phyloP scores from a whole-genome alignment of 1,140 invertebrate species.

The Meloidogyne exigua region DNA sequence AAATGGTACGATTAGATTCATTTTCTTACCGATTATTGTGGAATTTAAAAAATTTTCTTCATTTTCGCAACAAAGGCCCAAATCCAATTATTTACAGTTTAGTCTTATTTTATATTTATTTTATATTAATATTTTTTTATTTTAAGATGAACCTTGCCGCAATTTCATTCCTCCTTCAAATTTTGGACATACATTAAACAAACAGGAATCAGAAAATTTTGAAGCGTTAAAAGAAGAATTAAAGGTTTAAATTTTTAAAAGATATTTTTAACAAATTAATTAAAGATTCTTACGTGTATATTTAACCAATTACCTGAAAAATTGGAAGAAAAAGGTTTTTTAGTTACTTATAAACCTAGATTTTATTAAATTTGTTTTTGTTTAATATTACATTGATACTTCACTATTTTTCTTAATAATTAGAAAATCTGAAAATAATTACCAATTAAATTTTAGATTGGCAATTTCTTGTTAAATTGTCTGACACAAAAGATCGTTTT shows the following conservation, averaged over 20 bases:
- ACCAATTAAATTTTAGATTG: slow-evolving; percentile 6
- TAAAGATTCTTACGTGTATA: slow-evolving; percentile 7
- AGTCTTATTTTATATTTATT: neutral
- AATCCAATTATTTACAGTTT: slow-evolving; percentile 12
- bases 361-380: neutral
- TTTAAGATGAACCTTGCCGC: slow-evolving; percentile 11
- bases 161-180: slow-evolving; percentile 14
- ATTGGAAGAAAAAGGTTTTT: slow-evolving; percentile 8
- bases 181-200: neutral
- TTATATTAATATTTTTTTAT: neutral
- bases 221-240: neutral
- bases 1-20: slow-evolving; percentile 15
- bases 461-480: neutral
- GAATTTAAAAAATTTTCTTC: slow-evolving; percentile 6
- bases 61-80: neutral
- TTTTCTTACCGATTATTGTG: slow-evolving; percentile 12
- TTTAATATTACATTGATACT: no score
- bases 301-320: slow-evolving; percentile 3
- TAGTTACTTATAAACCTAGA: neutral
- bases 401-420: no score
- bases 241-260: neutral
- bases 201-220: neutral
- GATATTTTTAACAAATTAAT: no score
- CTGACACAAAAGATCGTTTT: slow-evolving; percentile 4
- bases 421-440: no score